Evolutionary conservation across 1,140 invertebrate species (phyloP).

Genomic region (Chlorops oryzae): DNA sequence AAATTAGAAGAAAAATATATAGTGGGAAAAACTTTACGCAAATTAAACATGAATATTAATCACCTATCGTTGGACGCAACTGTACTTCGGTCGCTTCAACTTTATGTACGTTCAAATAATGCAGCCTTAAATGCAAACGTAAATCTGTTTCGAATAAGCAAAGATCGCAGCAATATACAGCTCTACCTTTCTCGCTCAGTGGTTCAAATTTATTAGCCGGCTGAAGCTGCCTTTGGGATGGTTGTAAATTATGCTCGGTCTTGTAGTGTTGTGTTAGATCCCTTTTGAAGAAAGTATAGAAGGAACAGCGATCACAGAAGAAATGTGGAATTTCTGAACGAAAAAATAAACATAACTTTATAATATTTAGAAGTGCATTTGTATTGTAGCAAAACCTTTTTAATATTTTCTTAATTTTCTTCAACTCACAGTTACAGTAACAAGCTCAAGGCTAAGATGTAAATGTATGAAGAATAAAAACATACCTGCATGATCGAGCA

Average conservation of each 20-base stretch:
- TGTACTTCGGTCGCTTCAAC: conserved; percentile 31
- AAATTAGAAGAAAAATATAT: too few species aligned
- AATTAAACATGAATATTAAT: too few species aligned
- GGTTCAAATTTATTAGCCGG: conserved; percentile 11
- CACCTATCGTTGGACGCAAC: conserved; percentile 30
- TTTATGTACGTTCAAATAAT: conserved; percentile 28
- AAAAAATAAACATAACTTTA: neutral
- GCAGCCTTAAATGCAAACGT: conserved; percentile 16
- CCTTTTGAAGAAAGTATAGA: conserved; percentile 29
- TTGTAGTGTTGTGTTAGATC: conserved; percentile 37
- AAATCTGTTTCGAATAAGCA: conserved; percentile 33
- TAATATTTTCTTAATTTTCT: too few species aligned
- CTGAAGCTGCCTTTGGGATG: conserved; percentile 14
- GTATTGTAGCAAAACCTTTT: too few species aligned
- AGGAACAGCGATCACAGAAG: conserved; percentile 36
- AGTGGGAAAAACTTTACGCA: too few species aligned
- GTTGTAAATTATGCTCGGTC: conserved; percentile 22
- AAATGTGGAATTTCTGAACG: conserved; percentile 38
- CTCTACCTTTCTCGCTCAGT: conserved; percentile 9
- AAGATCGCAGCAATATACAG: conserved; percentile 31
- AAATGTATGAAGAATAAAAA: too few species aligned
- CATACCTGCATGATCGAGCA: conserved; percentile 35
- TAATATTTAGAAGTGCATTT: too few species aligned
- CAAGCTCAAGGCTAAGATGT: too few species aligned
- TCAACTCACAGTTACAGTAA: too few species aligned